Evolutionary conservation across 2,113 vertebrate genomes (phyloP).

Genomic region (Prietella phreatophila): DNA sequence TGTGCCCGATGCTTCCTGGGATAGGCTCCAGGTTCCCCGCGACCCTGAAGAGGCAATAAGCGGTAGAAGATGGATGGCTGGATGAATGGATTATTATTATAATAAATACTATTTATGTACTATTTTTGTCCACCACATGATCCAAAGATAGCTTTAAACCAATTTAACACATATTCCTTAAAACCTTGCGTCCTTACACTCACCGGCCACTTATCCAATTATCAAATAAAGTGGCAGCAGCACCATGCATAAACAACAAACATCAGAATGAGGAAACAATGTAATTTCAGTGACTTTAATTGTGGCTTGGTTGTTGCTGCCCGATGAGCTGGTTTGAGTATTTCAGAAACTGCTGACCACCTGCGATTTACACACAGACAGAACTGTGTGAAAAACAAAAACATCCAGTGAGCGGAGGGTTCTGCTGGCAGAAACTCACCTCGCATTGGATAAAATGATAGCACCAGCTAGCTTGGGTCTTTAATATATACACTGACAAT

Average conservation of each 20-base stretch:
- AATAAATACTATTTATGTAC: background rate
- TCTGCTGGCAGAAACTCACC: background rate
- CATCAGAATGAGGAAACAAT: background rate
- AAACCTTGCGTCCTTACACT: too few relatives aligned
- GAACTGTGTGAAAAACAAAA: background rate
- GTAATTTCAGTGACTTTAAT: background rate
- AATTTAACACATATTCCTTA: too few relatives aligned
- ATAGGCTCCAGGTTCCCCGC: too few relatives aligned
- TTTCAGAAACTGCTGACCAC: background rate
- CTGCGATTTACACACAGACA: background rate
- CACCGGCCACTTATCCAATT: background rate
- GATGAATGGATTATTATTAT: too few relatives aligned
- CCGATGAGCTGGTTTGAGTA: background rate
- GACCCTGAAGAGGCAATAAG: too few relatives aligned
- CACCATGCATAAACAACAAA: background rate
- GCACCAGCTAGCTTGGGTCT: background rate
- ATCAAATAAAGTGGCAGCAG: background rate
- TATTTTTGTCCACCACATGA: background rate
- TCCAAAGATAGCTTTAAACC: background rate
- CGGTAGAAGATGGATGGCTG: too few relatives aligned
- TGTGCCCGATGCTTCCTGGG: too few relatives aligned
- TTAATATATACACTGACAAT: background rate
- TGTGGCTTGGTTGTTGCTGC: background rate
- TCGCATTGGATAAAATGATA: background rate
- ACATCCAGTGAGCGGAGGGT: too few relatives aligned